Base-by-base conservation (phyloP, 2,888 invertebrate species). In the Tiphia femorata region DNA sequence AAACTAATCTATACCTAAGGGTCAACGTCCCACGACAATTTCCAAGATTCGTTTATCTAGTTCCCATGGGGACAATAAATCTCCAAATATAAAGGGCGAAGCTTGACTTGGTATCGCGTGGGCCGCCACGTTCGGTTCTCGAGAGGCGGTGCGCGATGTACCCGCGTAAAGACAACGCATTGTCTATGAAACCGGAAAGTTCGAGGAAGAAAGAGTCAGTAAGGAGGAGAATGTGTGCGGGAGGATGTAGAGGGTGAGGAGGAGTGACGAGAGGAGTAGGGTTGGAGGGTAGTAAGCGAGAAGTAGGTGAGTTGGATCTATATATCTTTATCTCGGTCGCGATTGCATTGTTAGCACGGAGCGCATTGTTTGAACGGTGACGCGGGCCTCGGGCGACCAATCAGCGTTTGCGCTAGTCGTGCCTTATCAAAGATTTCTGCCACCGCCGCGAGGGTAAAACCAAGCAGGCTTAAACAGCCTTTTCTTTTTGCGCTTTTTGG, bases 331-430 rank as follows among this genome's bases (percentile, higher is more conserved):
- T 73, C 73, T 74, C 71, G 68, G 64, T 62, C 66, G 68, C 75
- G 76, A 78, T 79, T 79, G 78, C 75, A 79, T 79, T 78, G 79
- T 79, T 78, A 76, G 70, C 58, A 64, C 58, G 64, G 71, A 66
- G 71, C 62, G 75, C 74, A 79, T 78, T 79, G 79, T 79, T 79
- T 75, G 79, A 76, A 72, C 73, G 70, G 69, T 70, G 72, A 75
- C 65, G 63, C 65, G 71, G 55, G 74, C 79, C 78, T 69, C 67
- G 64, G 76, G 79, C 78, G 65, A 78, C 79, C 79, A 79, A 79
- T 79, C 79, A 79, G 73, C 70, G 68, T 65, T 73, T 66, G 59
- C 67, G 70, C 72, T 77, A 58, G 66, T 64, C 72, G 72, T 75
- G 76, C 76, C 76, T 75, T 75, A 76, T 75, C 75, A 72, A 76